Evolutionary conservation across 2,888 invertebrate genomes (phyloP), one percentile per base, ranked within the genome.

Genomic region (Stenodema calcarata): DNA sequence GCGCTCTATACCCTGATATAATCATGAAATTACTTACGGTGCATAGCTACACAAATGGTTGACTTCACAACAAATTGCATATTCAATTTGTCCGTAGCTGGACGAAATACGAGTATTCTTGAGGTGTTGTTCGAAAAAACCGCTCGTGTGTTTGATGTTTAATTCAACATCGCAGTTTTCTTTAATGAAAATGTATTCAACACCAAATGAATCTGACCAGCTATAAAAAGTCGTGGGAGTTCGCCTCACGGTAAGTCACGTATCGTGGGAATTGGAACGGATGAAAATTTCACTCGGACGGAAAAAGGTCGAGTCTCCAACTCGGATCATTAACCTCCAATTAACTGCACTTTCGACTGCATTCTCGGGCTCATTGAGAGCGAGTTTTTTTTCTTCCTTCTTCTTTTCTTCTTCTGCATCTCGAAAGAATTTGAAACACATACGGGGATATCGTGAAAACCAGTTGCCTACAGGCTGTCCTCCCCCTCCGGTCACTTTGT

Each of bases 321-420:
- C 35, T 75, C 41, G n/a, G 73, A 75, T 75, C 73, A 75, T 35
- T 75, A 75, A 75, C 73, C 73, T 75, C 73, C 73, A 75, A 75
- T 75, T 75, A 75, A 75, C 73, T 75, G 73, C 73, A 41, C 73
- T 75, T 75, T 75, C 73, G 73, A 14, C 73, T 75, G 73, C 73
- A 75, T 75, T 75, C 73, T 75, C 73, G 30, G 62, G 73, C 73
- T 75, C 73, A 75, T 75, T 41, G 73, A 75, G 73, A 18, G n/a
- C 73, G 18, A 41, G 73, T 41, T 41, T 75, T 75, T 75, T 75
- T 69, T 18, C 18, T 18, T 18, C 12, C 28, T 28, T 1, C 69
- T 18, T 75, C 30, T 30, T 9, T 28, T n/a, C 30, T 16, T 28
- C 41, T 35, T 4, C 35, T 28, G 18, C 18, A 18, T 30, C 35